Percentiles rank a stretch among this genome's conserved stretches.
Conservation (phyloP, 2,797 vertebrate species). For the Cetoscarus ocellatus region DNA sequence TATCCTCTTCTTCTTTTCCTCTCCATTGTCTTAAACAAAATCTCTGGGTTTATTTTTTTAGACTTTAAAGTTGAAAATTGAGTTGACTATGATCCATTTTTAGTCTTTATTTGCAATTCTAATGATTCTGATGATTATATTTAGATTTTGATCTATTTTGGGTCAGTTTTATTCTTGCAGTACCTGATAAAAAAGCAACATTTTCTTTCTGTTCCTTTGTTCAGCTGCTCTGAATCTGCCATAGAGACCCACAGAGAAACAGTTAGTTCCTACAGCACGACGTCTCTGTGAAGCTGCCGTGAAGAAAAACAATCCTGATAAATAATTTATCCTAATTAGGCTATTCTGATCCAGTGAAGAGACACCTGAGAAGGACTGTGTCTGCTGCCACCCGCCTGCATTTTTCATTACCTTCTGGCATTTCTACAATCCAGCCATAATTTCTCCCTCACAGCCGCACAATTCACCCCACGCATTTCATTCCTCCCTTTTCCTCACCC, state of each 20-base stretch:
- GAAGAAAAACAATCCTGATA: slow-evolving; percentile 58
- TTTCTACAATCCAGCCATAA: slow-evolving; percentile 53
- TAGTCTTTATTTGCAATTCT: no score
- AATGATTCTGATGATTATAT: background rate
- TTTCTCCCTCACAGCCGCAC: slow-evolving; percentile 41
- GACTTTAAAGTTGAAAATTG: no score
- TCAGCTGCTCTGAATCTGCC: slow-evolving; percentile 1
- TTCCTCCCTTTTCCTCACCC: slow-evolving; percentile 31
- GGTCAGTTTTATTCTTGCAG: background rate
- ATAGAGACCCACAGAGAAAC: slow-evolving; percentile 24
- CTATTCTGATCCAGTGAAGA: slow-evolving; percentile 56
- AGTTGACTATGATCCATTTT: background rate
- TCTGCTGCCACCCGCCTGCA: slow-evolving; percentile 51
- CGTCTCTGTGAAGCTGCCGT: slow-evolving; percentile 39
- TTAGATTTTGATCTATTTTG: background rate
- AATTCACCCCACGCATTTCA: slow-evolving; percentile 39
- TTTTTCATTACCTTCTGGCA: slow-evolving; percentile 67
- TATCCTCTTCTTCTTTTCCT: no score
- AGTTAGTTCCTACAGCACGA: slow-evolving; percentile 8
- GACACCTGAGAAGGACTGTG: slow-evolving; percentile 65
- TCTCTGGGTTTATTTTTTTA: no score
- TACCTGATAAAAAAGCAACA: background rate
- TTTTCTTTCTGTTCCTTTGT: background rate
- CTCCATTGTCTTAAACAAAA: no score
- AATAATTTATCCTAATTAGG: slow-evolving; percentile 75